Base-by-base conservation (phyloP, 2,888 invertebrate species). In the Pristionchus fissidentatus region DNA sequence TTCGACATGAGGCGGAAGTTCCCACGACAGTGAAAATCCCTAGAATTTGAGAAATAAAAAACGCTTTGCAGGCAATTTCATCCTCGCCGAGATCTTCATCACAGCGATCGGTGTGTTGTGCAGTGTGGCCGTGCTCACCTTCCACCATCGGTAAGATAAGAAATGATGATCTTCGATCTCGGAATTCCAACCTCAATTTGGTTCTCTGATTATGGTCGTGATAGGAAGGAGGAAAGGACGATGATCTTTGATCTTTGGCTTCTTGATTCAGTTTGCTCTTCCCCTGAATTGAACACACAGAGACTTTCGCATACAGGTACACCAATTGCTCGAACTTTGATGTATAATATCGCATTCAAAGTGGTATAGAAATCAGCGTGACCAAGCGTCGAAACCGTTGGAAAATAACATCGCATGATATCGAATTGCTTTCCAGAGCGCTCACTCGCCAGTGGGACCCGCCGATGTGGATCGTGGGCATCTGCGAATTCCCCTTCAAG, bases 11-110 rank as follows among this genome's bases (percentile, higher is more conserved):
- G n/a, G n/a, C n/a, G n/a, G n/a, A n/a, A n/a, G n/a, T n/a, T n/a
- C n/a, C n/a, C n/a, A n/a, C n/a, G n/a, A n/a, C n/a, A n/a, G n/a
- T n/a, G n/a, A n/a, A n/a, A n/a, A n/a, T n/a, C n/a, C n/a, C n/a
- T n/a, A n/a, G n/a, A n/a, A n/a, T n/a, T n/a, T n/a, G 15, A 46
- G 15, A 46, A 10, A 46, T 46, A 46, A 46, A 46, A 46, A 46
- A 46, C 8, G 15, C 46, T 46, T 46, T 83, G 26, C 82, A 86
- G 89, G 89, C 49, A 88, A 89, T 84, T 89, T 89, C 86, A 89
- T 89, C 29, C 85, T 89, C 19, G 88, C 89, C 22, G 89, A 89
- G 70, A 89, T 89, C 35, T 88, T 89, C 84, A 87, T 89, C 13
- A 87, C 87, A 0, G 87, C 89, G 4, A 86, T 87, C 26, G 89